Evolutionary conservation across 2,888 invertebrate species (phyloP).

Genomic region (Agrilus biguttatus): DNA sequence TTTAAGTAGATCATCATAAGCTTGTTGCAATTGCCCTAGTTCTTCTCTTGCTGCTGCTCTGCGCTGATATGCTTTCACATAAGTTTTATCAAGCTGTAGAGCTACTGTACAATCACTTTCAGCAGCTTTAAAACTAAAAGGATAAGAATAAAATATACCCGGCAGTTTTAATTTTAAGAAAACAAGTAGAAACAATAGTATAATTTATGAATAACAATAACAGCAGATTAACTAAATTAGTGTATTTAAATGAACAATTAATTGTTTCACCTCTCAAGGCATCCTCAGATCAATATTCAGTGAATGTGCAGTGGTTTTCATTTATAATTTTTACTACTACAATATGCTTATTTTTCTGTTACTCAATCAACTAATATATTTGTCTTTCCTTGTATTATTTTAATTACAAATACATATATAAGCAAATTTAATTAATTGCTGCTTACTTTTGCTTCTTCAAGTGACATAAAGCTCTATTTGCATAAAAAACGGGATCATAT

Average conservation of each 20-base stretch:
- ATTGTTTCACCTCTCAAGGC: too few species aligned
- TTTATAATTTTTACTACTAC: too few species aligned
- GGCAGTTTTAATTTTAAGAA: slow-evolving; percentile 47
- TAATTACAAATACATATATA: too few species aligned
- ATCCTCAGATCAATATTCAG: too few species aligned
- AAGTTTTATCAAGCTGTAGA: slow-evolving; percentile 58
- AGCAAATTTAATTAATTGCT: too few species aligned
- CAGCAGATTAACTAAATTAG: too few species aligned
- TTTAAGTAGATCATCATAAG: slow-evolving; percentile 53
- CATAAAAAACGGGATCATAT: slow-evolving; percentile 65
- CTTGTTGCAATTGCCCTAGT: slow-evolving; percentile 55
- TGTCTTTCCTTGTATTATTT: too few species aligned
- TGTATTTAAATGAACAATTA: too few species aligned
- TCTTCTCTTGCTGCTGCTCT: slow-evolving; percentile 62
- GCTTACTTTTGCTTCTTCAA: slow-evolving; percentile 63
- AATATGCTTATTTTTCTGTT: too few species aligned
- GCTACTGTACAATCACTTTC: slow-evolving; percentile 73
- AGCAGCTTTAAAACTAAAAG: slow-evolving; percentile 47
- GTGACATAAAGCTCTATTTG: slow-evolving; percentile 78
- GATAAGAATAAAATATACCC: slow-evolving; percentile 17
- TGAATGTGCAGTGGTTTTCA: too few species aligned
- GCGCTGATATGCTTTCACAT: slow-evolving; percentile 74
- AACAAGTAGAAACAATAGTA: not conserved
- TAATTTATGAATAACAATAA: not conserved
- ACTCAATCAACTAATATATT: too few species aligned